Percentiles rank a stretch among this genome's conserved stretches.
Conservation (phyloP, 2,113 vertebrate species). For the Garra rufa region DNA sequence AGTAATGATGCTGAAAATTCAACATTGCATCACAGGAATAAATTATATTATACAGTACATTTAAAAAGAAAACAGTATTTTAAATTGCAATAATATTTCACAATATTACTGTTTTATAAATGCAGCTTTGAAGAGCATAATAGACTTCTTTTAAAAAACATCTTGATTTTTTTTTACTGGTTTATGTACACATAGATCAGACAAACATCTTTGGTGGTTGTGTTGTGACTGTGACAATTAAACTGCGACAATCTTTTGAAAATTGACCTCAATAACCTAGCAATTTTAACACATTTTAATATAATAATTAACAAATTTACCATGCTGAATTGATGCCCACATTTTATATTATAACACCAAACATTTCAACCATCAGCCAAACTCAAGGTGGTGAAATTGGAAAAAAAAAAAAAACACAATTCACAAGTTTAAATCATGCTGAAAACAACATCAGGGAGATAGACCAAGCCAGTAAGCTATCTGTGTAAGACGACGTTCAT, state of each 20-base stretch:
- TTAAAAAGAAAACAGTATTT: no score
- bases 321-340: background rate
- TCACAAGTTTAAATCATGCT: slow-evolving; percentile 27
- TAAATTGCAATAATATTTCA: no score
- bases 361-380: background rate
- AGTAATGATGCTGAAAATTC: no score
- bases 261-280: background rate
- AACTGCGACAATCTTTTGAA: background rate
- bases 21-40: no score
- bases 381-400: background rate
- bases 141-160: no score
- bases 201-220: background rate
- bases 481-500: slow-evolving; percentile 10
- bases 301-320: background rate
- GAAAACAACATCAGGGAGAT: slow-evolving; percentile 20
- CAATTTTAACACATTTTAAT: background rate
- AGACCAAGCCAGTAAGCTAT: slow-evolving; percentile 31
- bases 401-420: slow-evolving; percentile 11
- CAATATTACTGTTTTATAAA: no score
- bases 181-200: background rate
- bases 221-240: no score
- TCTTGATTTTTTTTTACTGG: no score
- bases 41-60: no score
- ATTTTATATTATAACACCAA: background rate
- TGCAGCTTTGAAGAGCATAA: no score